phyloP scores from a whole-genome alignment of 2,888 invertebrate species.

The Amiota communis region DNA sequence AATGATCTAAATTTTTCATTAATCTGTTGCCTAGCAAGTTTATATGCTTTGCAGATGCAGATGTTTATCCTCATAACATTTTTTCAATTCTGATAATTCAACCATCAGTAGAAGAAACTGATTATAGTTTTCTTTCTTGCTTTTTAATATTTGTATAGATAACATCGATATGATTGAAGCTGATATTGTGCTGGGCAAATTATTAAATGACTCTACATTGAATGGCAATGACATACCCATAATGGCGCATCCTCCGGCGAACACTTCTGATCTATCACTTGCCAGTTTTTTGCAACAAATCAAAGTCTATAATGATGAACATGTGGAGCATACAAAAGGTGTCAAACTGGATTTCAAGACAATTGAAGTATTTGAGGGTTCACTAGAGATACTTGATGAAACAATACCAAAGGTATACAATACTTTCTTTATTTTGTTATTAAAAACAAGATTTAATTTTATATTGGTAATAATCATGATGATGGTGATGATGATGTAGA shows the following conservation, averaged over 20 bases:
- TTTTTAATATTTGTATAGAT: conserved; percentile 72
- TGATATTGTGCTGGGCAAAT: conserved; percentile 83
- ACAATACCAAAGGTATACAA: conserved; percentile 70
- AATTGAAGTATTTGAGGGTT: conserved; percentile 80
- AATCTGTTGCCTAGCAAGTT: too few species aligned
- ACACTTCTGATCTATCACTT: conserved; percentile 83
- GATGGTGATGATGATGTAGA: conserved; percentile 74
- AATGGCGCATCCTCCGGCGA: conserved; percentile 89
- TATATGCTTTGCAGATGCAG: too few species aligned
- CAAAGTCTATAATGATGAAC: conserved; percentile 74
- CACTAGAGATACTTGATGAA: conserved; percentile 74
- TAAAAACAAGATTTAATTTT: too few species aligned
- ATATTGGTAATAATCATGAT: too few species aligned
- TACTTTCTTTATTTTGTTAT: neutral
- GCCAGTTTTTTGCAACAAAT: conserved; percentile 80
- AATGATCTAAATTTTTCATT: too few species aligned
- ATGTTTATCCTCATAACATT: too few species aligned
- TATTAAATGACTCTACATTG: conserved; percentile 69
- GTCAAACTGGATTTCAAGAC: conserved; percentile 92
- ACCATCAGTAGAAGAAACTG: neutral
- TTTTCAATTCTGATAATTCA: too few species aligned
- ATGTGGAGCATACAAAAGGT: conserved; percentile 77
- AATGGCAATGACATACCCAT: conserved; percentile 77
- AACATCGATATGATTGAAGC: conserved; percentile 88
- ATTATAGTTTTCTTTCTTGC: conserved; percentile 2